Base-by-base conservation (phyloP, 2,888 invertebrate species). In the Polydesmus complanatus region DNA sequence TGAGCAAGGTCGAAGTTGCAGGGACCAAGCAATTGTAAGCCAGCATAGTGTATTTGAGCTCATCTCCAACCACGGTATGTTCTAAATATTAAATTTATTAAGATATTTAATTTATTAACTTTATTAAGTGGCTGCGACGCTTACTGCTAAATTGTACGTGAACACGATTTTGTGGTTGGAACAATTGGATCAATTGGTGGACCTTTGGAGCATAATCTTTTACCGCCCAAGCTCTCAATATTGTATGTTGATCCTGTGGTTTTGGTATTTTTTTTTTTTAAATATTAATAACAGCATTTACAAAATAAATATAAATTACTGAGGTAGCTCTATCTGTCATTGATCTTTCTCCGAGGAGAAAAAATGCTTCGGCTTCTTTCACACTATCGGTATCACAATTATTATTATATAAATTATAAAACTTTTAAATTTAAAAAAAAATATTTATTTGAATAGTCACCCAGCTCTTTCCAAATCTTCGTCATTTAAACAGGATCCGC, bases 1-100 rank as follows among this genome's bases (percentile, higher is more conserved):
- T 97, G 66, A 97, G 94, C 64, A 97, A 80, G 0, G 96, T 96
- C 54, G 96, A 96, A 18, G 94, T 93, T 19, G 96, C 97, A 0
- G 96, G 96, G 74, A 94, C 95, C 64, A 96, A 88, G 77, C 96
- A 97, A 77, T 97, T 97, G 79, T 97, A 97, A 64, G 97, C 96
- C 67, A 97, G 78, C 63, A 97, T 80, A 25, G 96, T 95, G 74
- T 96, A 97, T 76, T 97, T 97, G 78, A 97, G 95, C 77, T 97
- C 97, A 73, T 97, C 96, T 75, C 97, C 97, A 75, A 97, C 97
- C 48, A 97, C 96, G 19, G 96, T 92, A 74, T 91, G 93, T 73
- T 97, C 95, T 76, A 26, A 14, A 23, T 67, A 21, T 19, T 14
- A 47, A 19, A 22, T 47, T 22, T 23, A 37, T 37, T 37, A 56